Evolutionary conservation across 1,140 invertebrate genomes (phyloP).

Genomic region (Euwallacea similis): DNA sequence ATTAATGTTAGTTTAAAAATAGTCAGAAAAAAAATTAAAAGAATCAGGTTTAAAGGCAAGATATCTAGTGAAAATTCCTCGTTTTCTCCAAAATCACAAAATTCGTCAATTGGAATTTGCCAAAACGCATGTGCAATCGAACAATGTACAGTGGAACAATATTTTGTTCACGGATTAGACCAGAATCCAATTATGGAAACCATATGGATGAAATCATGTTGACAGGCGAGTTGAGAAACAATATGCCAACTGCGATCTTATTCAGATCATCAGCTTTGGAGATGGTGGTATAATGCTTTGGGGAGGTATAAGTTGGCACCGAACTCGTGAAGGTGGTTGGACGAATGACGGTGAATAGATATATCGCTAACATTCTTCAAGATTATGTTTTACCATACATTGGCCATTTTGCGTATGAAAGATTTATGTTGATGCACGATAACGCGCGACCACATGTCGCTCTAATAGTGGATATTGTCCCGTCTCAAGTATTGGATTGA

Average conservation of each 20-base stretch:
- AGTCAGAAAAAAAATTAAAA: no score
- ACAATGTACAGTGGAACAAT: not conserved
- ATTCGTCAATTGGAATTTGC: no score
- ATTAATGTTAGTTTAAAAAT: not conserved
- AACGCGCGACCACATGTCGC: slow-evolving; percentile 2
- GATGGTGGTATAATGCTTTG: no score
- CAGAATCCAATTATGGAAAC: not conserved
- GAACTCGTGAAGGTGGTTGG: slow-evolving; percentile 6
- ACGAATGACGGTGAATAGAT: slow-evolving; percentile 3
- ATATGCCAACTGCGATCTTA: slow-evolving; percentile 4
- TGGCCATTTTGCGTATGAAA: slow-evolving; percentile 17
- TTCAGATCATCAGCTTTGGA: slow-evolving; percentile 7
- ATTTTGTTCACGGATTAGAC: slow-evolving; percentile 19
- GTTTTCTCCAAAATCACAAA: no score
- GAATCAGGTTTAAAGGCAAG: no score
- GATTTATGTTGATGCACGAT: slow-evolving; percentile 22
- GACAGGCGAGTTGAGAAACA: slow-evolving; percentile 5
- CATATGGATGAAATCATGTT: slow-evolving; percentile 13
- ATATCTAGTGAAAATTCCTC: not conserved
- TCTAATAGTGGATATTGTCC: not conserved
- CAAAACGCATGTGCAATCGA: not conserved
- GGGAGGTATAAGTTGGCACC: slow-evolving; percentile 18
- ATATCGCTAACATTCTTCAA: not conserved
- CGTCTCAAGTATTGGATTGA: not conserved
- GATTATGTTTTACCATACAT: slow-evolving; percentile 19